phyloP scores from a whole-genome alignment of 2,888 invertebrate species.

The Gnatocerus cornutus region DNA sequence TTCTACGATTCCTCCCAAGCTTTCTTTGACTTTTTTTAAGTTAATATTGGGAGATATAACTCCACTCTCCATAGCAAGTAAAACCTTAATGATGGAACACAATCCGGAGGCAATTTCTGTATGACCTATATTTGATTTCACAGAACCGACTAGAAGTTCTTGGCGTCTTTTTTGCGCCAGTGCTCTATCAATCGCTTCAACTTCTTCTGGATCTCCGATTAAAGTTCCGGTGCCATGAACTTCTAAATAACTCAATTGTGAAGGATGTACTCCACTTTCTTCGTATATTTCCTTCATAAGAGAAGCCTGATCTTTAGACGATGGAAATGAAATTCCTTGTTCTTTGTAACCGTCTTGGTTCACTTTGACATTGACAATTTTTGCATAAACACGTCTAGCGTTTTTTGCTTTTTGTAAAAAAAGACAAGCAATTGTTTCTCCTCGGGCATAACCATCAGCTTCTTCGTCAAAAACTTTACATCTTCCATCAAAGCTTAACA shows the following conservation, averaged over 20 bases:
- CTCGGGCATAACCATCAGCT: slow-evolving; percentile 86
- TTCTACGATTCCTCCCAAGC: slow-evolving; percentile 71
- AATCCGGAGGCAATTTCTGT: slow-evolving; percentile 89
- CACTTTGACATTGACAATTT: slow-evolving; percentile 65
- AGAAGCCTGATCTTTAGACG: slow-evolving; percentile 74
- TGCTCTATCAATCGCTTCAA: slow-evolving; percentile 85
- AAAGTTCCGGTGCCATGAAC: slow-evolving; percentile 84
- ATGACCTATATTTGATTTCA: slow-evolving; percentile 96
- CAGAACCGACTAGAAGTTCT: slow-evolving; percentile 88
- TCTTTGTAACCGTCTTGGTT: slow-evolving; percentile 65
- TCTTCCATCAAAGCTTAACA: slow-evolving; percentile 86
- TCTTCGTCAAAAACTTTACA: slow-evolving; percentile 93
- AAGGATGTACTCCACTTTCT: slow-evolving; percentile 81
- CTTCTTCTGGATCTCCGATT: slow-evolving; percentile 92
- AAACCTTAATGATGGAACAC: slow-evolving; percentile 76
- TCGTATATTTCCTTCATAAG: slow-evolving; percentile 77
- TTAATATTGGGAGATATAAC: slow-evolving; percentile 82
- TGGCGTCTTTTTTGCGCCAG: slow-evolving; percentile 81
- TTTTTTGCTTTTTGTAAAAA: slow-evolving; percentile 79
- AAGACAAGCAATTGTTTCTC: slow-evolving; percentile 84
- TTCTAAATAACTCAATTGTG: slow-evolving; percentile 83
- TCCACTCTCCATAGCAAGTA: slow-evolving; percentile 80
- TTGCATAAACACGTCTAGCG: slow-evolving; percentile 72
- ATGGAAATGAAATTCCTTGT: slow-evolving; percentile 64
- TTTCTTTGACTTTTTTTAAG: slow-evolving; percentile 74